A percentile compares a stretch with the other conserved stretches of the same genome.
Evolutionary conservation across 2,888 invertebrate genomes (phyloP).

Genomic region (Nudaria mundana): DNA sequence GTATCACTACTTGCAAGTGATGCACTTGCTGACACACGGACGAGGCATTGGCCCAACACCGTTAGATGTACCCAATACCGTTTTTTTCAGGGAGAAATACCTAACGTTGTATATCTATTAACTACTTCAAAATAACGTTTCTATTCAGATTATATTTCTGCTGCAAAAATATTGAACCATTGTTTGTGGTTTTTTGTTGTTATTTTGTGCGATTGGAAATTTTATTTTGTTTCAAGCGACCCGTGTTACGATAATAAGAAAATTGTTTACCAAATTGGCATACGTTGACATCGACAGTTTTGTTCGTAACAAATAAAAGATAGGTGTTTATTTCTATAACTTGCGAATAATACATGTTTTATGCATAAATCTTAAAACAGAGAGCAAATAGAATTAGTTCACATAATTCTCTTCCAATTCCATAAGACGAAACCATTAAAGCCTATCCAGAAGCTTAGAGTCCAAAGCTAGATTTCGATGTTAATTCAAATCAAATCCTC

Average conservation of each 20-base stretch:
- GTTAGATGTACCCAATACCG: no score
- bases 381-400: not conserved
- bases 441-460: constrained; percentile 1
- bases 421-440: not conserved
- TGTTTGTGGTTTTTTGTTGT: constrained; percentile 10
- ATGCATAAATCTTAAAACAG: no score
- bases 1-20: no score
- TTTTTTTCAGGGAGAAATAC: no score
- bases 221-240: not conserved
- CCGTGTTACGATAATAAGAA: not conserved
- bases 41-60: no score
- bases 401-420: not conserved
- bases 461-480: constrained; percentile 1
- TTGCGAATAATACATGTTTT: no score
- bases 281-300: not conserved
- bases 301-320: not conserved
- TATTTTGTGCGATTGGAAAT: constrained; percentile 3
- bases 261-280: not conserved
- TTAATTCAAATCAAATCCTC: constrained; percentile 8
- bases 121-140: no score
- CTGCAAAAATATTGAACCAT: constrained; percentile 1
- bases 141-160: no score
- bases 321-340: no score
- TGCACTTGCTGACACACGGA: no score
- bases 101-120: no score